Evolutionary conservation across 2,797 vertebrate species (phyloP).

Genomic region (Gambusia yucatana): DNA sequence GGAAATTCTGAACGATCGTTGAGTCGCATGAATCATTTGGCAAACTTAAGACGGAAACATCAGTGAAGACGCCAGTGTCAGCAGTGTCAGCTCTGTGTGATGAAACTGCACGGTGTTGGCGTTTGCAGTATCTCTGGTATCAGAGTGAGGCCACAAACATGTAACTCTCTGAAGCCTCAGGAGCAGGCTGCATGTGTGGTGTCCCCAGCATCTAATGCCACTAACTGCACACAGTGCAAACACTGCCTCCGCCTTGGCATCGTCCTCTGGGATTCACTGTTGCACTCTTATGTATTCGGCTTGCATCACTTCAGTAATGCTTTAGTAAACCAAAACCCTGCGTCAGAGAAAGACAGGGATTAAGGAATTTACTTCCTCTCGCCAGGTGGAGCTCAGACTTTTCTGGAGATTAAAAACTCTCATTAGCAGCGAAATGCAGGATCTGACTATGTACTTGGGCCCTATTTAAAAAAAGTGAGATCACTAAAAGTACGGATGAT

Average conservation of each 20-base stretch:
- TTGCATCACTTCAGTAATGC: constrained; percentile 78
- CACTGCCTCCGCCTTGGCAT: constrained; percentile 59
- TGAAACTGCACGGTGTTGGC: constrained; percentile 40
- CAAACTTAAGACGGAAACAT: constrained; percentile 25
- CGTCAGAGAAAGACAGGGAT: constrained; percentile 61
- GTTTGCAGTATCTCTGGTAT: constrained; percentile 64
- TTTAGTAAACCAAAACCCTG: constrained; percentile 65
- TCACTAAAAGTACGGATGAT: constrained; percentile 31
- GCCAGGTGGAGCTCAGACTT: constrained; percentile 69
- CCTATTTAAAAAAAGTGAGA: constrained; percentile 33
- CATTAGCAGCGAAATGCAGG: constrained; percentile 43
- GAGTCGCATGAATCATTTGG: constrained; percentile 34
- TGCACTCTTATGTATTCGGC: constrained; percentile 71
- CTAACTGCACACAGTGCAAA: constrained; percentile 82
- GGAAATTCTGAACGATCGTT: background rate
- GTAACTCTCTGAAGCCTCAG: constrained; percentile 73
- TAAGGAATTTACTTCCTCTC: constrained; percentile 65
- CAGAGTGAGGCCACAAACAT: constrained; percentile 54
- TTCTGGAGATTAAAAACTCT: constrained; percentile 64
- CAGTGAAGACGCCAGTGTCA: constrained; percentile 35
- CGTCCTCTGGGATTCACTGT: constrained; percentile 72
- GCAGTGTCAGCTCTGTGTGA: constrained; percentile 41
- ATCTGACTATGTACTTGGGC: constrained; percentile 41
- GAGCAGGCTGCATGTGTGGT: constrained; percentile 83
- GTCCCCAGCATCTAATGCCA: constrained; percentile 90